Conservation (phyloP, 2,113 vertebrate species). For the Noctilio leporinus region DNA sequence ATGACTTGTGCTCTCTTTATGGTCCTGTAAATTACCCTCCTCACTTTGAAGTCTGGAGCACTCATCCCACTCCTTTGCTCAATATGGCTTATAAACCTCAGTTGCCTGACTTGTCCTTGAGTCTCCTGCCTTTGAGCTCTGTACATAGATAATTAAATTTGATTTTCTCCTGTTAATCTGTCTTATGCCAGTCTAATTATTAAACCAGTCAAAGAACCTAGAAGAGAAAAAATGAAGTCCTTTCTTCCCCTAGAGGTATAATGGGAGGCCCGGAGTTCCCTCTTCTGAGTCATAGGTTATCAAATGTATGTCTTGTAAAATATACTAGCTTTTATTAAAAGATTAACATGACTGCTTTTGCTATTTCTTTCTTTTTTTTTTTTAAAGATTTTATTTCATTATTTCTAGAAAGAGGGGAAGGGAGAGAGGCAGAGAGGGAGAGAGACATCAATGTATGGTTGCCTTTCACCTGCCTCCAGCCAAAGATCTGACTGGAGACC, state of each 20-base stretch:
- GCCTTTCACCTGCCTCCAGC: no score
- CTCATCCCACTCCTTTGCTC: neutral
- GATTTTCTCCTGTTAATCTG: neutral
- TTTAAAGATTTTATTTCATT: no score
- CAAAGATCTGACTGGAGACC: no score
- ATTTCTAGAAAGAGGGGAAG: no score
- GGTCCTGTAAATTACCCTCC: neutral
- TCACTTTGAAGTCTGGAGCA: neutral
- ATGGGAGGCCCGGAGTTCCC: neutral
- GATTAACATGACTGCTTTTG: neutral
- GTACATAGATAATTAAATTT: neutral
- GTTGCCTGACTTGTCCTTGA: neutral
- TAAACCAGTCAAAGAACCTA: neutral
- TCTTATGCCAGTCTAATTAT: neutral
- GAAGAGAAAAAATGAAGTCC: neutral
- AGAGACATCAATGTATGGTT: no score
- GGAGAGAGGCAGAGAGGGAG: no score
- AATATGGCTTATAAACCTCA: neutral
- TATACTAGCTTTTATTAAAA: conserved; percentile 6
- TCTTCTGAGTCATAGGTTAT: neutral
- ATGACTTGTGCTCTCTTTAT: neutral
- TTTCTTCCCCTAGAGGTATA: neutral
- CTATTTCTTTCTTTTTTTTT: no score
- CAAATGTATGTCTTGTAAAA: neutral
- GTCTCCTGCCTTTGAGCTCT: neutral